A percentile compares a stretch with the other conserved stretches of the same genome.
Conservation (phyloP, 2,113 vertebrate species). For the Hippolais icterina region DNA sequence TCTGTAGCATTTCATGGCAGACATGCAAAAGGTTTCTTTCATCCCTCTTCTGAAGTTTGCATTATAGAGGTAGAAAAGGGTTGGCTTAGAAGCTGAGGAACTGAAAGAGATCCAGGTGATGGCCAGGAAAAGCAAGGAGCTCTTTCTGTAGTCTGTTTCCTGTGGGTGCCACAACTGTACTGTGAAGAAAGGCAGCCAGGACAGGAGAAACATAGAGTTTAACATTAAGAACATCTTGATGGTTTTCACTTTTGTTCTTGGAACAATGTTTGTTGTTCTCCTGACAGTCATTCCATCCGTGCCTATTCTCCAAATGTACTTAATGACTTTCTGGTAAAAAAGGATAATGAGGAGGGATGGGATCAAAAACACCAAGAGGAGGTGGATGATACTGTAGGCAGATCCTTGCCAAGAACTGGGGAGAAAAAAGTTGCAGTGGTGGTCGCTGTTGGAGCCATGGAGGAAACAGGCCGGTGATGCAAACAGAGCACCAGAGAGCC, state of each 20-base stretch:
- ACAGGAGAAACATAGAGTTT: slow-evolving; percentile 84
- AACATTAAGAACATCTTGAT: slow-evolving; percentile 95
- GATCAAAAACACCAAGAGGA: slow-evolving; percentile 81
- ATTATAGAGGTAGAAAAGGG: slow-evolving; percentile 88
- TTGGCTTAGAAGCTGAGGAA: slow-evolving; percentile 90
- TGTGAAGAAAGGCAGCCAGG: slow-evolving; percentile 87
- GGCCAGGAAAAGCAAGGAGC: slow-evolving; percentile 74
- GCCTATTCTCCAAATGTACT: slow-evolving; percentile 92
- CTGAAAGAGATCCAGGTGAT: slow-evolving; percentile 88
- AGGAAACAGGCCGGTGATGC: slow-evolving; percentile 84
- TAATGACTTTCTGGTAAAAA: slow-evolving; percentile 91
- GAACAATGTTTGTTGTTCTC: slow-evolving; percentile 91
- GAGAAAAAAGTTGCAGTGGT: slow-evolving; percentile 86
- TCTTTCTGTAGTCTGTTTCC: not conserved
- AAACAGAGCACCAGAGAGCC: slow-evolving; percentile 80
- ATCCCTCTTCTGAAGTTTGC: slow-evolving; percentile 90
- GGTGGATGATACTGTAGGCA: slow-evolving; percentile 74
- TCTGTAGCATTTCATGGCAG: slow-evolving; percentile 95
- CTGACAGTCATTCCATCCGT: slow-evolving; percentile 84
- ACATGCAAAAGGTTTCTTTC: slow-evolving; percentile 96
- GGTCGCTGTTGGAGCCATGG: slow-evolving; percentile 66
- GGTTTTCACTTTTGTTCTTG: slow-evolving; percentile 94
- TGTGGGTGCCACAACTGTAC: slow-evolving; percentile 66
- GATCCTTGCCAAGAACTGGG: slow-evolving; percentile 81
- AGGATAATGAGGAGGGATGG: slow-evolving; percentile 80